A percentile compares a stretch with the other conserved stretches of the same genome.
phyloP scores from a whole-genome alignment of 2,113 vertebrate species.

The Tympanuchus pallidicinctus region DNA sequence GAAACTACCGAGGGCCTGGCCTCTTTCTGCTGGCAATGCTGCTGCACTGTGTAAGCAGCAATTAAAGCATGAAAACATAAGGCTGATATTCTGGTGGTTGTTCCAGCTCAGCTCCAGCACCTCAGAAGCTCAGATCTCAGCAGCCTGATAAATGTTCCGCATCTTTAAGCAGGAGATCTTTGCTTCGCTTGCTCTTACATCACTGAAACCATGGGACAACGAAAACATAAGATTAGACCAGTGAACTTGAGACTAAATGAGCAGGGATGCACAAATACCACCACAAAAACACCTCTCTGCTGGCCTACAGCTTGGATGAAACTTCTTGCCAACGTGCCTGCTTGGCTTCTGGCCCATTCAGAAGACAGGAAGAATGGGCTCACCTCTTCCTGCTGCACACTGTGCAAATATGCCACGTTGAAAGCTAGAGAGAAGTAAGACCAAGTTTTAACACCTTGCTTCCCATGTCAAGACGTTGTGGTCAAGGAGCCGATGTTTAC shows the following conservation, averaged over 20 bases:
- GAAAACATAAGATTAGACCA: background rate
- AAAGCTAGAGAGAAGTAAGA: background rate
- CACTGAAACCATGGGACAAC: background rate
- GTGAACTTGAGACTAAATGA: background rate
- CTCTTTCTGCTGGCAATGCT: background rate
- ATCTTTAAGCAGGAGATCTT: background rate
- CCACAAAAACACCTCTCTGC: background rate
- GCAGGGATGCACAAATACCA: background rate
- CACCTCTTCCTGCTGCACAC: background rate
- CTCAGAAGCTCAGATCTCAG: background rate
- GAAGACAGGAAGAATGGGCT: background rate
- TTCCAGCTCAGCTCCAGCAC: background rate
- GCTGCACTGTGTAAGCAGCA: background rate
- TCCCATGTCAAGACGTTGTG: background rate
- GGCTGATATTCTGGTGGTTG: background rate
- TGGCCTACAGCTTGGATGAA: background rate
- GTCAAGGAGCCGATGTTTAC: background rate
- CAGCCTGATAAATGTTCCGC: background rate
- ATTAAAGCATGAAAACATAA: background rate
- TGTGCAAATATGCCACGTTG: no score
- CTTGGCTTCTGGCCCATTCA: background rate
- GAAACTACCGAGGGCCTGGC: background rate
- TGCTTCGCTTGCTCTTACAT: background rate
- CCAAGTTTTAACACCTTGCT: background rate
- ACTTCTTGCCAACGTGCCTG: rapidly evolving